phyloP scores from a whole-genome alignment of 2,888 invertebrate species.

The Napeogenes inachia region DNA sequence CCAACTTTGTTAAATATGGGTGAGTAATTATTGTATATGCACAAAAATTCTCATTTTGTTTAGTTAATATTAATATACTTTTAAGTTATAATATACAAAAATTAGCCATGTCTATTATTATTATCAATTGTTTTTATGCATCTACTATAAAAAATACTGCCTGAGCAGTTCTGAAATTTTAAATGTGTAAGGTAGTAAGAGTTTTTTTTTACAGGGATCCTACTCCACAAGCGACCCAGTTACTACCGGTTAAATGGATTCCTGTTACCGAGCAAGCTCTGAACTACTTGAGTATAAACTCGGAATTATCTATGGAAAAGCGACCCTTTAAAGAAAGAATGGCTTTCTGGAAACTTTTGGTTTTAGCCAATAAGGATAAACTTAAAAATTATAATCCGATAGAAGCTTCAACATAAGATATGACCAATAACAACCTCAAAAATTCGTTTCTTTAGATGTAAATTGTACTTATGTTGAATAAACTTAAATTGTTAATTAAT shows the following conservation, averaged over 20 bases:
- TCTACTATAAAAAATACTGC: too few species aligned
- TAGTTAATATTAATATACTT: too few species aligned
- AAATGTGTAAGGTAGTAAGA: not conserved
- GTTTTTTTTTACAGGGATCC: constrained; percentile 37
- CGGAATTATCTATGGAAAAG: constrained; percentile 29
- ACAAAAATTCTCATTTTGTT: too few species aligned
- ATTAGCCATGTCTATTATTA: too few species aligned
- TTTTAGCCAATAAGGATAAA: constrained; percentile 30
- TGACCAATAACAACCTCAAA: too few species aligned
- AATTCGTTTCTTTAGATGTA: too few species aligned
- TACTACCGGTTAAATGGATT: constrained; percentile 47
- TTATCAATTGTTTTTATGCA: too few species aligned
- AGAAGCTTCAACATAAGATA: too few species aligned
- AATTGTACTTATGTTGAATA: too few species aligned
- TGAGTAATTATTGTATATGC: constrained; percentile 6
- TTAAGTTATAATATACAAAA: too few species aligned
- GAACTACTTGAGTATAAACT: constrained; percentile 40
- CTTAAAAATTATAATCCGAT: constrained; percentile 1
- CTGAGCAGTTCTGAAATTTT: too few species aligned
- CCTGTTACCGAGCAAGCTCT: constrained; percentile 35
- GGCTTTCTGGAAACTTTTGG: constrained; percentile 49
- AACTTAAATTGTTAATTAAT: too few species aligned
- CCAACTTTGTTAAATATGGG: constrained; percentile 42
- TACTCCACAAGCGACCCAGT: constrained; percentile 41
- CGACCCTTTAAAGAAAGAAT: constrained; percentile 41